phyloP scores from a whole-genome alignment of 2,113 vertebrate species.

The Alligator mississippiensis region DNA sequence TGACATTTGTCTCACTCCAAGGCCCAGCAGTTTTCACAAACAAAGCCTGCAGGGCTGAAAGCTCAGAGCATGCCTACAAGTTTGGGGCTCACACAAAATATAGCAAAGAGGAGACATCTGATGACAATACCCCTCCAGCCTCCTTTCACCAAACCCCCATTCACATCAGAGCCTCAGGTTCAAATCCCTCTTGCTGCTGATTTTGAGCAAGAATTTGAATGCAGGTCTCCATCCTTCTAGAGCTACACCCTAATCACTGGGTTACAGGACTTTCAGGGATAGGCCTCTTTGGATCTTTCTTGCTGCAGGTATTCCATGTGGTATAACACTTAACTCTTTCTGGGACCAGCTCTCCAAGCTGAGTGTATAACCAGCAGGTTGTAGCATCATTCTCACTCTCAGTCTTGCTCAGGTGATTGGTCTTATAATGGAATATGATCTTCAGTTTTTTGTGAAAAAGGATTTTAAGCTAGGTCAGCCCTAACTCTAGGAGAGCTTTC shows the following conservation, averaged over 20 bases:
- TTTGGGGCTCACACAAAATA: background rate
- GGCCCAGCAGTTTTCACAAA: background rate
- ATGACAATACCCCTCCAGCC: background rate
- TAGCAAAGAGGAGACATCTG: background rate
- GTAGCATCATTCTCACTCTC: background rate
- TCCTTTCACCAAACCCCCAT: background rate
- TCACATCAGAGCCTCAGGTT: background rate
- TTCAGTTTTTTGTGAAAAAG: background rate
- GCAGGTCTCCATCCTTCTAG: background rate
- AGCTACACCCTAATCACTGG: background rate
- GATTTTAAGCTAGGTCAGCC: background rate
- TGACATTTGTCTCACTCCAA: too few species aligned
- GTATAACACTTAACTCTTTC: background rate
- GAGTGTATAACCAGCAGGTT: background rate
- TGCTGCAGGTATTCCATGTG: background rate
- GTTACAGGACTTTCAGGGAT: background rate
- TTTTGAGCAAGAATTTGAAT: background rate
- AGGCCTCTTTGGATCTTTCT: background rate
- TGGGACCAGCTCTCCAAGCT: background rate
- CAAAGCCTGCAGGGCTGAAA: background rate
- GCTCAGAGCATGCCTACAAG: background rate
- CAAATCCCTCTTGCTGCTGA: background rate
- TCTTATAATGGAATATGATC: background rate
- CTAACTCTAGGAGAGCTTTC: background rate
- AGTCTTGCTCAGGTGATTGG: background rate